Percentiles rank a stretch among this genome's conserved stretches.
phyloP scores from a whole-genome alignment of 2,888 invertebrate genomes.

The Sarcophaga caerulescens region DNA sequence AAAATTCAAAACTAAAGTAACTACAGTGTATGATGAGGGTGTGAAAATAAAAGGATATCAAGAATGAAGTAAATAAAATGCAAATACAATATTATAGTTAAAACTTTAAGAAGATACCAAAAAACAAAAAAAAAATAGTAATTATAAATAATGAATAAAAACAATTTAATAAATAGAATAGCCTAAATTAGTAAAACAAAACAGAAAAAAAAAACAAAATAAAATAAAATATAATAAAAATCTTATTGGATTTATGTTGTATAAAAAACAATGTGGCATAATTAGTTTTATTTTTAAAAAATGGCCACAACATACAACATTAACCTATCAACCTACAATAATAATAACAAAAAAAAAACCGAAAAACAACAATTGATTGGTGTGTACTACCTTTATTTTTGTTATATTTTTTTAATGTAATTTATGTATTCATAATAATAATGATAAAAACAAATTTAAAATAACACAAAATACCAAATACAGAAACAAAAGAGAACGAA shows the following conservation, averaged over 20 bases:
- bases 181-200: constrained; percentile 41
- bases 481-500: constrained; percentile 33
- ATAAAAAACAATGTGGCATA: constrained; percentile 33
- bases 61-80: constrained; percentile 49
- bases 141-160: constrained; percentile 32
- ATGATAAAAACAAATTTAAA: constrained; percentile 31
- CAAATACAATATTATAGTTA: constrained; percentile 50
- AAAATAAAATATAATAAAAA: constrained; percentile 17
- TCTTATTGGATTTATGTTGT: constrained; percentile 39
- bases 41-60: constrained; percentile 29
- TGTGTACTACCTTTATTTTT: constrained; percentile 65
- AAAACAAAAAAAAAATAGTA: constrained; percentile 18
- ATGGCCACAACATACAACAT: constrained; percentile 18
- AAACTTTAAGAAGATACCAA: constrained; percentile 45
- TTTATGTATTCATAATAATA: constrained; percentile 57
- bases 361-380: constrained; percentile 51
- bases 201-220: not conserved
- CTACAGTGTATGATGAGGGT: constrained; percentile 30
- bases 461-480: constrained; percentile 15
- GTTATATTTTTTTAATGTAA: constrained; percentile 66
- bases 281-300: constrained; percentile 31
- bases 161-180: constrained; percentile 25
- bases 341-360: not conserved
- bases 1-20: constrained; percentile 16
- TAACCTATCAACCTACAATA: constrained; percentile 22